Evolutionary conservation across 2,888 invertebrate genomes (phyloP).

Genomic region (Steinernema scapterisci): DNA sequence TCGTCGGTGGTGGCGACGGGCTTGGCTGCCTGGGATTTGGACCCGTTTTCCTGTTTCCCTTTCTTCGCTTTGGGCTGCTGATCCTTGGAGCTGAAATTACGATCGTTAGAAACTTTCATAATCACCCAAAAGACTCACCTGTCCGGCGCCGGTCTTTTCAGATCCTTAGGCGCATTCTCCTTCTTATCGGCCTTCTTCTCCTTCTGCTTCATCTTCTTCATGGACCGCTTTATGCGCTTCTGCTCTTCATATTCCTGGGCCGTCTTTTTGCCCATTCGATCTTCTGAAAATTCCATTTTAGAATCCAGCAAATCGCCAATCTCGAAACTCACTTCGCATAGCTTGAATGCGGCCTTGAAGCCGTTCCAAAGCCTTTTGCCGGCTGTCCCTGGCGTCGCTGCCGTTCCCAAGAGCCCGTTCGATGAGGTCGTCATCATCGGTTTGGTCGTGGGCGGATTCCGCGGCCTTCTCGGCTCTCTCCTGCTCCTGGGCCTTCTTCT

Average conservation of each 20-base stretch:
- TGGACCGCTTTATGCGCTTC: constrained; percentile 15
- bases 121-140: too few relatives aligned
- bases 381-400: constrained; percentile 21
- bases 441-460: constrained; percentile 11
- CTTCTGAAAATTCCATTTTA: background rate
- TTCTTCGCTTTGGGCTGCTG: constrained; percentile 10
- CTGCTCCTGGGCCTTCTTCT: constrained; percentile 4
- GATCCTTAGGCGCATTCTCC: background rate
- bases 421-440: constrained; percentile 27
- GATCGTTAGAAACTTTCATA: background rate
- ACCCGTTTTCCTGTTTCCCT: background rate
- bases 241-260: constrained; percentile 24
- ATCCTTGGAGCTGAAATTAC: background rate
- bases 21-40: background rate
- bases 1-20: constrained; percentile 5
- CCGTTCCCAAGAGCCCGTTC: constrained; percentile 22
- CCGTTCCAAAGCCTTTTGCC: constrained; percentile 1
- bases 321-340: background rate
- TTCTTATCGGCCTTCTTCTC: background rate
- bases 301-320: background rate
- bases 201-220: constrained; percentile 5
- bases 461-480: background rate
- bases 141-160: background rate
- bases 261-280: constrained; percentile 18
- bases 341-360: background rate